A percentile compares a stretch with the other conserved stretches of the same genome.
Evolutionary conservation across 1,140 invertebrate species (phyloP).

Genomic region (Drosophila bipectinata): DNA sequence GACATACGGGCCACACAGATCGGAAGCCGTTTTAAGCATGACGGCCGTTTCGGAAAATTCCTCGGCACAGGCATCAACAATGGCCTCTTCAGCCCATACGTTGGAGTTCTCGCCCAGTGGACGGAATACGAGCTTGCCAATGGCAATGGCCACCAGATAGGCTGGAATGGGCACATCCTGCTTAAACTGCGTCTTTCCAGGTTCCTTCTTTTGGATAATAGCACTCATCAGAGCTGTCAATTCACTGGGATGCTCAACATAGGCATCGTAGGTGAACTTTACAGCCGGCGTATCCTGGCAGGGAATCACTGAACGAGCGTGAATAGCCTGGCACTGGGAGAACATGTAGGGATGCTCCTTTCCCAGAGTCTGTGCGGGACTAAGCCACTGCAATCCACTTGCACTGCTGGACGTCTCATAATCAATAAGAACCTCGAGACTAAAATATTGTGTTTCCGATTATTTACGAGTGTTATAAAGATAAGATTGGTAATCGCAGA

Average conservation of each 20-base stretch:
- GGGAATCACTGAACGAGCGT: constrained; percentile 93
- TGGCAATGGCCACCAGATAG: constrained; percentile 94
- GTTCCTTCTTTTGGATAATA: constrained; percentile 85
- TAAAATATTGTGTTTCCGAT: constrained; percentile 70
- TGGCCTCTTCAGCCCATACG: constrained; percentile 95
- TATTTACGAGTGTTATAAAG: constrained; percentile 58
- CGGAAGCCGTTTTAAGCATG: constrained; percentile 93
- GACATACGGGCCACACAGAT: constrained; percentile 91
- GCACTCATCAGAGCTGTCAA: constrained; percentile 96
- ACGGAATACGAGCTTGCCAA: constrained; percentile 91
- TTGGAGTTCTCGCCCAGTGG: constrained; percentile 91
- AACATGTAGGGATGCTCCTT: constrained; percentile 95
- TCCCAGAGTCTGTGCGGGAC: constrained; percentile 93
- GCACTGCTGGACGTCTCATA: constrained; percentile 91
- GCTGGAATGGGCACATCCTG: constrained; percentile 91
- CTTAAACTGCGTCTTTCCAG: constrained; percentile 87
- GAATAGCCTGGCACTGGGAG: constrained; percentile 97
- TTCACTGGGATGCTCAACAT: constrained; percentile 90
- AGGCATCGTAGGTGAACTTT: constrained; percentile 94
- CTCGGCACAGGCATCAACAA: constrained; percentile 92
- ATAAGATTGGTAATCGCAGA: constrained; percentile 41
- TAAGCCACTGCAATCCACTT: constrained; percentile 95
- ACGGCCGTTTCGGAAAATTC: constrained; percentile 95
- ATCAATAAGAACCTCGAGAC: constrained; percentile 88
- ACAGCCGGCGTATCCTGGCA: constrained; percentile 98